phyloP scores from a whole-genome alignment of 1,140 invertebrate genomes.

The Brachionus paranguensis region DNA sequence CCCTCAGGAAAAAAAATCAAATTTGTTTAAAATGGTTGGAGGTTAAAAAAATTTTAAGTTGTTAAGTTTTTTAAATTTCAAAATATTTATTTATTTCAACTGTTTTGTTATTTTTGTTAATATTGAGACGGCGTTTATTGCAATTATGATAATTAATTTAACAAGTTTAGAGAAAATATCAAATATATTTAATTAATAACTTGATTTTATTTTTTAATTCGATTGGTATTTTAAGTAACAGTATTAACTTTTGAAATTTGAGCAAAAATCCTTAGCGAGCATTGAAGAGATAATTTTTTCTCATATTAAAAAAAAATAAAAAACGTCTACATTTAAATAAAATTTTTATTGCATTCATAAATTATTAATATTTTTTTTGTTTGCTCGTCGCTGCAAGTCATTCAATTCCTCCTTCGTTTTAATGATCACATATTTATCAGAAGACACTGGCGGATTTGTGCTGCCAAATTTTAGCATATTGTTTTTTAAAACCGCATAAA shows the following conservation, averaged over 20 bases:
- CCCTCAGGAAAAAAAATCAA: background rate
- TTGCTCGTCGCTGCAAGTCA: background rate
- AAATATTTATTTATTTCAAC: slow-evolving; percentile 27
- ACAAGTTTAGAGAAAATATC: background rate
- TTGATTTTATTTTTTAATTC: background rate
- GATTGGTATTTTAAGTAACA: slow-evolving; percentile 24
- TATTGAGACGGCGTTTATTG: background rate
- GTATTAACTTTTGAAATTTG: background rate
- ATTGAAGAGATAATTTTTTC: background rate
- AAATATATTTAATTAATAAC: slow-evolving; percentile 27
- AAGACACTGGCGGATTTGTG: background rate
- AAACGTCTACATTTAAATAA: background rate
- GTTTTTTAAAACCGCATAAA: background rate
- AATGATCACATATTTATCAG: background rate
- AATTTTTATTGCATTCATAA: background rate
- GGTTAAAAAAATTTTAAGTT: background rate
- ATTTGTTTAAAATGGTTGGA: background rate
- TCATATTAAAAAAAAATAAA: background rate
- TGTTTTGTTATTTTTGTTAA: slow-evolving; percentile 31
- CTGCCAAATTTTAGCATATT: background rate
- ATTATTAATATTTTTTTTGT: background rate
- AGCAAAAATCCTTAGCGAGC: background rate
- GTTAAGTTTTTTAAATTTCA: background rate
- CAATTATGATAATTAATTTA: slow-evolving; percentile 35
- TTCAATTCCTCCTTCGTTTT: background rate